A percentile compares a stretch with the other conserved stretches of the same genome.
Conservation (phyloP, 2,888 invertebrate genomes). For the Pterostichus madidus region DNA sequence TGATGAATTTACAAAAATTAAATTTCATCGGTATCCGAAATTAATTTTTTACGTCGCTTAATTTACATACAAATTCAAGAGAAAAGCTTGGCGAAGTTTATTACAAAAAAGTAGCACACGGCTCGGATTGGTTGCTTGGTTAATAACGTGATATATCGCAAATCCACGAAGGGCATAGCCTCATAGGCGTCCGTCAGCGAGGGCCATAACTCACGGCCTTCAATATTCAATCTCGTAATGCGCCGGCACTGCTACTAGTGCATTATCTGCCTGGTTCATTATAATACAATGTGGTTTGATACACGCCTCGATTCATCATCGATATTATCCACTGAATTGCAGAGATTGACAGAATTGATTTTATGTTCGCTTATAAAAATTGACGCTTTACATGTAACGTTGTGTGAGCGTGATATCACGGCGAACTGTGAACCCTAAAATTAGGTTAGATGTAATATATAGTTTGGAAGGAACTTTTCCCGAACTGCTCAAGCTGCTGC, state of each 20-base stretch:
- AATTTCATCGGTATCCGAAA: conserved; percentile 58
- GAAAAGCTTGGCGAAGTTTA: conserved; percentile 13
- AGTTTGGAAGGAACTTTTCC: conserved; percentile 14
- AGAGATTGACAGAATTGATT: conserved; percentile 65
- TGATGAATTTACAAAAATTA: conserved; percentile 64
- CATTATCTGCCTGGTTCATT: conserved; percentile 63
- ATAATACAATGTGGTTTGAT: conserved; percentile 61
- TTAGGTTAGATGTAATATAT: conserved; percentile 53
- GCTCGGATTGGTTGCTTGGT: not conserved
- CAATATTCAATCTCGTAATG: conserved; percentile 66
- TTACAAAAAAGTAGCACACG: conserved; percentile 42
- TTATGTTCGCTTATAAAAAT: conserved; percentile 60
- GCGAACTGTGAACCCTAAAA: conserved; percentile 32
- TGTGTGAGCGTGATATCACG: conserved; percentile 17
- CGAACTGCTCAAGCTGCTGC: conserved; percentile 20
- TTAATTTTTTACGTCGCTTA: conserved; percentile 55
- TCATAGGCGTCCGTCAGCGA: conserved; percentile 41
- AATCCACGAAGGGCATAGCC: conserved; percentile 14
- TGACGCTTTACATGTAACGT: conserved; percentile 34
- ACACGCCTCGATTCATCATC: conserved; percentile 65
- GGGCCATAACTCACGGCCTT: conserved; percentile 62
- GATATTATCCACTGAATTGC: conserved; percentile 63
- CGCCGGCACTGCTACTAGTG: conserved; percentile 2
- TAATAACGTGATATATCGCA: conserved; percentile 52
- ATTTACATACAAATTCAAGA: conserved; percentile 59